Conservation (phyloP, 2,113 vertebrate species). For the Stictonetta naevosa region DNA sequence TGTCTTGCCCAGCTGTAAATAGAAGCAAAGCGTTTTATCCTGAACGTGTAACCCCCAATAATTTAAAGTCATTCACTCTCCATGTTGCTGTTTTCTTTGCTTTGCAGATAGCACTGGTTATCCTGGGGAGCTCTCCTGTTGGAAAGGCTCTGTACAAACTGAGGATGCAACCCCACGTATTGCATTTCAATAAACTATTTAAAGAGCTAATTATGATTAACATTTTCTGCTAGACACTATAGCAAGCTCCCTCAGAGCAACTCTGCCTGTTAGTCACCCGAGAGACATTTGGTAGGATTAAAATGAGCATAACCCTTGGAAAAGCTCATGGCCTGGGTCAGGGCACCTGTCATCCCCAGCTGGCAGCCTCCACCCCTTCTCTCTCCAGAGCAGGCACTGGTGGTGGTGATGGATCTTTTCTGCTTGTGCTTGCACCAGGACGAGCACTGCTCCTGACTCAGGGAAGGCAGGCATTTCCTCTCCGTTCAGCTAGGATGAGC, state of each 20-base stretch:
- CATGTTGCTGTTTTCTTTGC: background rate
- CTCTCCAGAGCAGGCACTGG: background rate
- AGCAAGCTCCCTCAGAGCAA: background rate
- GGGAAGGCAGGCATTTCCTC: conserved; percentile 44
- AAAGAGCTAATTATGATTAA: background rate
- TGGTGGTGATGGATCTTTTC: background rate
- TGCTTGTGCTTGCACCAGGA: background rate
- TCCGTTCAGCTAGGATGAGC: background rate
- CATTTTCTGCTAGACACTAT: background rate
- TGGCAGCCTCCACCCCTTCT: background rate
- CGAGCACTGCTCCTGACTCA: background rate
- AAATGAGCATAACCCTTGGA: background rate
- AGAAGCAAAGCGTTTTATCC: background rate
- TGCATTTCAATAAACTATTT: background rate
- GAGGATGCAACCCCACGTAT: background rate
- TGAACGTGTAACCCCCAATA: background rate
- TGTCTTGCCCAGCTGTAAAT: background rate
- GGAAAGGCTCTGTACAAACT: background rate
- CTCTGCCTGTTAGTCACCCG: background rate
- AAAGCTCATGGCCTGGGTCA: background rate
- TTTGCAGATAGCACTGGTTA: background rate
- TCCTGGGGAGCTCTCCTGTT: background rate
- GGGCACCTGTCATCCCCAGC: background rate
- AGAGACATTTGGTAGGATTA: background rate
- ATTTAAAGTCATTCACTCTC: background rate